phyloP scores from a whole-genome alignment of 2,113 vertebrate genomes.

The Campylomormyrus numenius region DNA sequence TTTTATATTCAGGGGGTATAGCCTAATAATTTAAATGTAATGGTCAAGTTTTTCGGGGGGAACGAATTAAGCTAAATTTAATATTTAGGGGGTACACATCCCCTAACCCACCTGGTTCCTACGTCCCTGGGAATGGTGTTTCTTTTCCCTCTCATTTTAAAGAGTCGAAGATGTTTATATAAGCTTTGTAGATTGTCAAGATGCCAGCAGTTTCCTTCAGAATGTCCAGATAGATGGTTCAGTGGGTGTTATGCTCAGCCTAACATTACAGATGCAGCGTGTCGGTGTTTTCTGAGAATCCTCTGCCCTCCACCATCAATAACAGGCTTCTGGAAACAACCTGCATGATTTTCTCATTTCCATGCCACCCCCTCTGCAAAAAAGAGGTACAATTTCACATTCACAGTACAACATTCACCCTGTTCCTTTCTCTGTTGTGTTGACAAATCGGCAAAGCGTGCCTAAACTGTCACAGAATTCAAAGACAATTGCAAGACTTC shows the following conservation, averaged over 20 bases:
- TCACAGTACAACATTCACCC: neutral
- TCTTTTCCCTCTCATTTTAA: neutral
- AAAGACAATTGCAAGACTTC: neutral
- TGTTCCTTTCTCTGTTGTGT: neutral
- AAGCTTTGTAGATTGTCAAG: neutral
- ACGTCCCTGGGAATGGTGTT: neutral
- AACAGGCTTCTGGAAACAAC: neutral
- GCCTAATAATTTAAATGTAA: neutral
- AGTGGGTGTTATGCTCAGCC: neutral
- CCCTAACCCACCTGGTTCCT: neutral
- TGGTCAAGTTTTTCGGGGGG: neutral
- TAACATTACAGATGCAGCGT: neutral
- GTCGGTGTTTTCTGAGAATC: neutral
- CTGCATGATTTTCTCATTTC: neutral
- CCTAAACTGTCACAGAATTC: conserved; percentile 5
- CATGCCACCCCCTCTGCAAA: neutral
- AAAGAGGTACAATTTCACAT: neutral
- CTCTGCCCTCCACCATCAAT: neutral
- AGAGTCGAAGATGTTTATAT: neutral
- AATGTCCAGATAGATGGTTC: neutral
- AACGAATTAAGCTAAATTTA: neutral
- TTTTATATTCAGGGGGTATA: neutral
- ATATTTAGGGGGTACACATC: neutral
- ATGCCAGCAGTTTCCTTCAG: neutral
- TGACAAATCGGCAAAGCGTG: neutral